Evolutionary conservation across 2,113 vertebrate species (phyloP).

Genomic region (Mormoops blainvillei): DNA sequence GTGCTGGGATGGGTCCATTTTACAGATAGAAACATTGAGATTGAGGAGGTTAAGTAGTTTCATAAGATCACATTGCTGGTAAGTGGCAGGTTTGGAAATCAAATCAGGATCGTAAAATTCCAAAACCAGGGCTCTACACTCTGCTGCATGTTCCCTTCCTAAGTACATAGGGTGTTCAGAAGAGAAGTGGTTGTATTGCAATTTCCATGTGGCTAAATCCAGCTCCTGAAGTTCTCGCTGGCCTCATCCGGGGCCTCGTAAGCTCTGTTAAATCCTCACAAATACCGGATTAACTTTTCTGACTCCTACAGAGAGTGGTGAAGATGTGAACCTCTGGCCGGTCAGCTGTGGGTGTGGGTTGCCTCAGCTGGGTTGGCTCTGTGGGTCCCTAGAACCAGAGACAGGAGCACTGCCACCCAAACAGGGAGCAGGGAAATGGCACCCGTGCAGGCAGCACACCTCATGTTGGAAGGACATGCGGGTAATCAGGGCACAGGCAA

Average conservation of each 20-base stretch:
- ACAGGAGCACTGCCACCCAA: background rate
- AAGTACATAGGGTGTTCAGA: accelerated
- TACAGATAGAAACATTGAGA: background rate
- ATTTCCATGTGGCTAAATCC: background rate
- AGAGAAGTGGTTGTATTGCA: background rate
- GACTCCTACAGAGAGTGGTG: background rate
- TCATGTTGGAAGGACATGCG: background rate
- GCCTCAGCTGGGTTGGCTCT: background rate
- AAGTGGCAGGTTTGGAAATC: background rate
- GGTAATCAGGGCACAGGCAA: background rate
- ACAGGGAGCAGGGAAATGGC: background rate
- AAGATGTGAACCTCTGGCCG: background rate
- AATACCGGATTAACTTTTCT: background rate
- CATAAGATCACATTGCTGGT: too few relatives aligned
- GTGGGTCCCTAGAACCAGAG: background rate
- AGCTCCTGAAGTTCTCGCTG: background rate
- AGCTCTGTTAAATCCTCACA: background rate
- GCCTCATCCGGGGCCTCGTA: background rate
- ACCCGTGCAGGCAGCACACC: background rate
- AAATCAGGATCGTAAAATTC: background rate
- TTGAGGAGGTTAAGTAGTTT: background rate
- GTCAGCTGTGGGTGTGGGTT: background rate
- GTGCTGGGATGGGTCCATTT: background rate
- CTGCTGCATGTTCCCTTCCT: background rate
- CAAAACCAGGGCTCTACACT: background rate